Evolutionary conservation across 2,797 vertebrate genomes (phyloP), one percentile per base, ranked within the genome.

Genomic region (Anniella stebbinsi): DNA sequence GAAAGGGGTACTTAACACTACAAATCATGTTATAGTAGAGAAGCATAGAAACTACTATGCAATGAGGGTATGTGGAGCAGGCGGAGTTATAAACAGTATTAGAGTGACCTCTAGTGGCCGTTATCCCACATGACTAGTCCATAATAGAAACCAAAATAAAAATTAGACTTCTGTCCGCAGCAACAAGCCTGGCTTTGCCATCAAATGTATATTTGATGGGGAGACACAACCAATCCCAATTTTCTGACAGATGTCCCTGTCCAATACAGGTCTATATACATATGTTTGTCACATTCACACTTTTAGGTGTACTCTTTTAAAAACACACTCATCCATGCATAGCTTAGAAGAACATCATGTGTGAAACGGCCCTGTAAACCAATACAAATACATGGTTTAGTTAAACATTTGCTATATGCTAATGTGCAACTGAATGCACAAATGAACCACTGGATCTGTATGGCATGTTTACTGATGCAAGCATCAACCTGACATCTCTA

Each of bases 41-140:
- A 63, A 13, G 48, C 17, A 13, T 1, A n/a, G 1, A 82, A 72
- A 21, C 12, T 36, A 11, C 2, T 25, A 3, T 80, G 15, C 4
- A 45, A 38, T 60, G 21, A 7, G 2, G 7, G 51, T 36, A 5
- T 38, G 23, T n/a, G 33, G n/a, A 69, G 21, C 38, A 13, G n/a
- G 1, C 28, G 17, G 41, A 51, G n/a, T 54, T 72, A 77, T 18
- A 21, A 5, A n/a, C n/a, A 12, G 60, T 33, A 60, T 30, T 69
- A n/a, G 2, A 72, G 48, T 57, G 89, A 3, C 87, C 82, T 84
- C 91, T 92, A 36, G 77, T 54, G 91, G 70, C n/a, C 15, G 2
- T 60, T 78, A n/a, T 41, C 51, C 23, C 73, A 84, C 54, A 80
- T 36, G 15, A 86, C 36, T 57, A 25, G 54, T 73, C 33, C 72